Evolutionary conservation across 64 coral and sea anemone genomes (phyloP), one percentile per base, ranked within the genome.

Genomic region (Dendronephthya gigantea): DNA sequence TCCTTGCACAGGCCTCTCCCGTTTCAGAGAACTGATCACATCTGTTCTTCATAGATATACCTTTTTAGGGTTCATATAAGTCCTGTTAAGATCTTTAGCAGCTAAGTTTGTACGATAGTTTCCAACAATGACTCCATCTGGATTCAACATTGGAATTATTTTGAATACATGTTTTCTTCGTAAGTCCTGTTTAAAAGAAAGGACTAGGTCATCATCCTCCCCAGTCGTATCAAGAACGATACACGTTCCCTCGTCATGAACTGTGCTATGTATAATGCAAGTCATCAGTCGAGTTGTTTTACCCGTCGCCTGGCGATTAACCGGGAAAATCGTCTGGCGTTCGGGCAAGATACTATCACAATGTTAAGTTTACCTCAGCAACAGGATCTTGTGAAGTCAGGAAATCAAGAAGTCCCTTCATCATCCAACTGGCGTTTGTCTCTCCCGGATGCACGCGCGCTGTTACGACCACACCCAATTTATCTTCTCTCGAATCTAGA

Each of bases 361-460:
- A 66, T 66, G 29, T 30, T 22, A 66, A 66, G 58, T 66, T 15
- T 79, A 96, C 94, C 94, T 98, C 92, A 48, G 95, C 95, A 45
- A 98, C 88, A 23, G 62, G 68, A 33, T 92, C 84, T 9, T 91
- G 74, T 52, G 92, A 87, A 14, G 91, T 98, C 37, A 98, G 68
- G 45, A 91, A 98, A 85, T 98, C 95, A 31, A 98, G 29, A 55
- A 98, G 82, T 8, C 95, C 95, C 83, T 98, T 98, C 95, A 98
- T 92, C 95, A 98, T 93, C 95, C 95, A 98, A 62, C 95, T 98
- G 10, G 95, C 95, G 52, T 98, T 98, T 25, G 95, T 98, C 82
- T 98, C 95, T 23, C 95, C 95, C 0, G 95, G 95, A 85, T 98
- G 95, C 27, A 98, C 95, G 14, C 95, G 82, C 38, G 92, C 95